Conservation (phyloP, 2,888 invertebrate genomes). For the Strigamia transsilvanica region DNA sequence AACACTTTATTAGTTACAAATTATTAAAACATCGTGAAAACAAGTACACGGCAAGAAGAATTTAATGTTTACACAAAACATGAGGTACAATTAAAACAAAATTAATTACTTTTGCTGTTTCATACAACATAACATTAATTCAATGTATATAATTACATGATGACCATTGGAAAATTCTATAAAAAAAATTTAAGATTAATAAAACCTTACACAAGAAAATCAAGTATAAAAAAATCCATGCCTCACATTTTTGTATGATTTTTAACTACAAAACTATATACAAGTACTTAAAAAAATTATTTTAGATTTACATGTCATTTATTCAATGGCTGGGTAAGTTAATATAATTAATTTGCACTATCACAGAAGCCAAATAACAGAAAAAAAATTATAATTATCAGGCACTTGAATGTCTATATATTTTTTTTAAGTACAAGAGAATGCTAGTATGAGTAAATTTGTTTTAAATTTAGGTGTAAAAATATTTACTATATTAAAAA, state of each 20-base stretch:
- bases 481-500: not conserved
- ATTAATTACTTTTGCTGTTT: not conserved
- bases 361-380: constrained; percentile 16
- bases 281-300: not conserved
- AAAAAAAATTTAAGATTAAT: not conserved
- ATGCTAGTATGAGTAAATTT: not conserved
- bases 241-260: not conserved
- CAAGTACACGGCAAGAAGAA: not conserved
- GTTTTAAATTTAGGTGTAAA: not conserved
- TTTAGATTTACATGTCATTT: constrained; percentile 29
- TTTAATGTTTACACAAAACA: constrained; percentile 36
- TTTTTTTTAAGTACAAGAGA: too few species aligned
- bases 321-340: constrained; percentile 35
- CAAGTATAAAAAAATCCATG: constrained; percentile 8
- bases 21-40: constrained; percentile 9
- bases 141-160: constrained; percentile 6
- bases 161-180: not conserved
- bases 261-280: constrained; percentile 20
- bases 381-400: not conserved
- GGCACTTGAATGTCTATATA: not conserved
- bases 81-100: not conserved
- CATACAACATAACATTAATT: not conserved
- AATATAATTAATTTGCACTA: constrained; percentile 9
- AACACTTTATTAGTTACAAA: constrained; percentile 20
- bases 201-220: constrained; percentile 21